Evolutionary conservation across 2,888 invertebrate genomes (phyloP).

Genomic region (Teleiodes luculella): DNA sequence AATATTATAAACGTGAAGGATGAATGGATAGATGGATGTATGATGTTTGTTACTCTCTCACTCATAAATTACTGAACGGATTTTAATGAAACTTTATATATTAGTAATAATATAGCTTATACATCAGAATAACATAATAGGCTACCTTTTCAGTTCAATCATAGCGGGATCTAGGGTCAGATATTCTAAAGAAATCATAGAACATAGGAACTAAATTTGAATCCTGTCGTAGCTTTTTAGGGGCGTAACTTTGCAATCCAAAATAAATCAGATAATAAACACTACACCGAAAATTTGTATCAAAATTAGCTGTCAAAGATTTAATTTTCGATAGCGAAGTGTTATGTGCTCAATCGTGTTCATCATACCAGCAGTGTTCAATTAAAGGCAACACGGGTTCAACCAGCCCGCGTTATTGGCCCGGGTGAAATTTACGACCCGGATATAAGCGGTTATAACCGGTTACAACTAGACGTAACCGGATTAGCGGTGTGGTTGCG

Average conservation of each 20-base stretch:
- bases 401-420: slow-evolving; percentile 50
- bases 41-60: no score
- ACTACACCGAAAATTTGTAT: background rate
- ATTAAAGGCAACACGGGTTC: slow-evolving; percentile 51
- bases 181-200: no score
- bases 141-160: no score
- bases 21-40: no score
- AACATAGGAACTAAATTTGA: no score
- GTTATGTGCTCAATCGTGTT: slow-evolving; percentile 17
- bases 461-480: slow-evolving; percentile 53
- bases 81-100: no score
- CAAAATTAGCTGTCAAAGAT: slow-evolving; percentile 9
- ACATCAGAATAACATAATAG: no score
- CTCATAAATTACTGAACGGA: no score
- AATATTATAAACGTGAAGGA: no score
- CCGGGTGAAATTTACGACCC: slow-evolving; percentile 61
- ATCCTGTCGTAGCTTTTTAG: no score
- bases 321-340: slow-evolving; percentile 10
- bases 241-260: background rate
- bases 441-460: slow-evolving; percentile 37
- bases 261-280: background rate
- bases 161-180: no score
- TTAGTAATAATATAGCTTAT: no score
- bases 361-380: slow-evolving; percentile 36
- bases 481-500: slow-evolving; percentile 38